A percentile compares a stretch with the other conserved stretches of the same genome.
These are phyloP conservation scores for Fregata magnificens DNA, from an alignment of 2,113 vertebrate species.

Conservation along the genomic window DNA sequence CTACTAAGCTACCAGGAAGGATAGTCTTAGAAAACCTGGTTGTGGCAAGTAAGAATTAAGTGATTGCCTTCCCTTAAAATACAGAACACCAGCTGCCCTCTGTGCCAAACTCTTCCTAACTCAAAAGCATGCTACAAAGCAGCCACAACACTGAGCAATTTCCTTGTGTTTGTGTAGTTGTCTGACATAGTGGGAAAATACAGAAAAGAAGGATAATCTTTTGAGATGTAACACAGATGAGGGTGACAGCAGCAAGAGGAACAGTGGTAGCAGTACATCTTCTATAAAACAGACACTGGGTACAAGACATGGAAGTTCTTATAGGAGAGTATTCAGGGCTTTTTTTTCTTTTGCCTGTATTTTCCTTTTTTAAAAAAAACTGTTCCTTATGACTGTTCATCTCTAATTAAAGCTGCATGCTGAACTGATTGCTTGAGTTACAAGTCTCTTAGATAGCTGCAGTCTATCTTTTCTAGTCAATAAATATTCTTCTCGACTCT, in stretches of 20 bases:
- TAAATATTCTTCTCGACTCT: background rate
- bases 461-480: background rate
- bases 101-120: background rate
- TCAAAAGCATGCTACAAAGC: background rate
- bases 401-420: background rate
- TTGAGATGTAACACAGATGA: background rate
- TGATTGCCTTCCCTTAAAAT: background rate
- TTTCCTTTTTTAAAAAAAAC: background rate
- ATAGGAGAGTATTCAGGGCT: background rate
- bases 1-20: background rate
- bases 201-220: background rate
- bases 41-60: background rate
- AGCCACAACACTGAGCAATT: background rate
- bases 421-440: background rate
- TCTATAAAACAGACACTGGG: background rate
- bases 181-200: background rate
- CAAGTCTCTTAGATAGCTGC: background rate
- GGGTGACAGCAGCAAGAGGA: background rate
- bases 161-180: background rate
- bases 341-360: background rate
- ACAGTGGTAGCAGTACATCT: background rate
- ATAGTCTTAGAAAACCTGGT: background rate
- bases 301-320: background rate
- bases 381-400: background rate
- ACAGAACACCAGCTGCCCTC: background rate